Base-by-base conservation (phyloP, 2,797 vertebrate genomes). In the Carduelis carduelis region DNA sequence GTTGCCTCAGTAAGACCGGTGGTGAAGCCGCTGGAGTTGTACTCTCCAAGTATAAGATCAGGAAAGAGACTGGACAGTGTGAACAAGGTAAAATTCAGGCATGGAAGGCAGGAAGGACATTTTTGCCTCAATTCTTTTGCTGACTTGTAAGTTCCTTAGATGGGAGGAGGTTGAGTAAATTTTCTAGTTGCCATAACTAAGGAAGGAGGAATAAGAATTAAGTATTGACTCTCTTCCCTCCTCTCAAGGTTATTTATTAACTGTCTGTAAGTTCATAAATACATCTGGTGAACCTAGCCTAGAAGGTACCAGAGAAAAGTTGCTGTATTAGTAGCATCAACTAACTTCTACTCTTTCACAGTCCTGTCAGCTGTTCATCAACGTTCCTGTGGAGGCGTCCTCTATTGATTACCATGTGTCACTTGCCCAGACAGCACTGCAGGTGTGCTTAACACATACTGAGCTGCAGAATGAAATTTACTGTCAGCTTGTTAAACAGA, bases 321-420 rank as follows among this genome's bases (percentile, higher is more conserved):
- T 2, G 1, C 57, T 70, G 41, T 72, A 12, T 83, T 80, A 18
- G 2, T 72, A 57, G 35, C n/a, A 56, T 6, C 91, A 28, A 64
- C 47, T 56, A 57, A 92, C 37, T 70, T 93, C 49, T 53, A 3
- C 46, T 7, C n/a, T 94, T 78, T 72, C 75, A 37, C 97, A 99
- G 99, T 99, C 99, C 71, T 99, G 99, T 96, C 99, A 99, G 97
- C 98, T 99, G 90, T 99, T 99, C 98, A 99, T 99, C 98, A 99
- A 99, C 0, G 99, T 99, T 84, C 98, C 99, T 17, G 98, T 99
- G 53, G 99, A 99, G 96, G 99, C 99, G 0, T 97, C 99, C 12
- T 99, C 99, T 1, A 97, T 99, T 52, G 99, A 99, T 96, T 99
- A 99, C 97, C 99, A 99, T 0, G 99, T 99, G 61, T 99, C 99